Conservation (phyloP, 2,113 vertebrate genomes). For the Pseudorasbora parva region DNA sequence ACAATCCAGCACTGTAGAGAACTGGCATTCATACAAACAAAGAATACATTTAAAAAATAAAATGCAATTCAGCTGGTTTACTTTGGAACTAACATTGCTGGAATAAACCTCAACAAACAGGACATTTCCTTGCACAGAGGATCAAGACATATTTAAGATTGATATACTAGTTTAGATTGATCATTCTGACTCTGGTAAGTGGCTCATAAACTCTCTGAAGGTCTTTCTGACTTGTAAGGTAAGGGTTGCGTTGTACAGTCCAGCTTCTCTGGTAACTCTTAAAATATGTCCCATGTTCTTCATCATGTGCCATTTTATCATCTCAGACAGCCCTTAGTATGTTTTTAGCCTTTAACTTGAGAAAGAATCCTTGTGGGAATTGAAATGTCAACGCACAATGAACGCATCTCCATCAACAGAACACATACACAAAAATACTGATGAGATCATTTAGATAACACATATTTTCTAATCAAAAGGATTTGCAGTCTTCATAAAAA, state of each 20-base stretch:
- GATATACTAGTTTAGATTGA: background rate
- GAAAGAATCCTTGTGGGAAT: slow-evolving; percentile 12
- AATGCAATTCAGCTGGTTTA: background rate
- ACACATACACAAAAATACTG: background rate
- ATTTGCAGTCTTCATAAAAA: background rate
- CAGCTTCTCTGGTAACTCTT: background rate
- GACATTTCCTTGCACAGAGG: background rate
- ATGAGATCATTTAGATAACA: slow-evolving; percentile 29
- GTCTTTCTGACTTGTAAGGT: slow-evolving; percentile 15
- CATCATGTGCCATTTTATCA: slow-evolving; percentile 21
- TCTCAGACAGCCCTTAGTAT: slow-evolving; percentile 12
- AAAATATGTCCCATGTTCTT: slow-evolving; percentile 18
- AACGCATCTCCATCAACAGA: background rate
- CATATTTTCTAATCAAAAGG: background rate
- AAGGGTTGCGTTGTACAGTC: slow-evolving; percentile 10
- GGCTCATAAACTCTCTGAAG: slow-evolving; percentile 13
- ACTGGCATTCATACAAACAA: slow-evolving; percentile 16
- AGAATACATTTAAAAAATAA: background rate
- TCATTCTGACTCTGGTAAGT: slow-evolving; percentile 10
- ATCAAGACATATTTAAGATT: background rate
- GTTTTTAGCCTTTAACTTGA: slow-evolving; percentile 5
- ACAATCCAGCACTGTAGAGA: background rate
- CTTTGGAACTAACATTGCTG: background rate
- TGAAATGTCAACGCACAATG: background rate
- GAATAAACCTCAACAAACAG: background rate